These are phyloP conservation scores for Phthorimaea operculella DNA, from an alignment of 1,140 invertebrate species.

Conservation along the genomic window DNA sequence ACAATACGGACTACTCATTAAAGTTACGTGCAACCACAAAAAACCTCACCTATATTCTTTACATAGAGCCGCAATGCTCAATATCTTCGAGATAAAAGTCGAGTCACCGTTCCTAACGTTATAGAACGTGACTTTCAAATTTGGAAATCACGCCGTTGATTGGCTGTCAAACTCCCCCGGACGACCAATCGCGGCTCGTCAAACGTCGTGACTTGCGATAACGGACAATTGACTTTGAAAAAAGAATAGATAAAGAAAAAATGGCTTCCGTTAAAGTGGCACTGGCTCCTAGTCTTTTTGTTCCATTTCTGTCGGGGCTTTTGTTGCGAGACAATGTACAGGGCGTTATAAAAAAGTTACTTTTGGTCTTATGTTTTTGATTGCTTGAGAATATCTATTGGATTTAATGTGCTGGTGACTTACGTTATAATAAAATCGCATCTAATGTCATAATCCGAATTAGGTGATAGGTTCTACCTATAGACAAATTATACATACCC, in stretches of 20 bases:
- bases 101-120: slow-evolving; percentile 45
- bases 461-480: too few species aligned
- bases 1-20: too few species aligned
- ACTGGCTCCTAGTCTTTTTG: slow-evolving; percentile 32
- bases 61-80: background rate
- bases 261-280: slow-evolving; percentile 55
- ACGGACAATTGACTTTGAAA: slow-evolving; percentile 41
- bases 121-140: slow-evolving; percentile 53
- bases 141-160: slow-evolving; percentile 39
- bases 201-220: slow-evolving; percentile 51
- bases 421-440: too few species aligned
- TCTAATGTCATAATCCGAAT: too few species aligned
- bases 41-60: slow-evolving; percentile 2
- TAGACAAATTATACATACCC: too few species aligned
- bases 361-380: background rate
- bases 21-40: background rate
- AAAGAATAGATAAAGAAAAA: slow-evolving; percentile 30
- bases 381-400: background rate
- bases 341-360: background rate
- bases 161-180: slow-evolving; percentile 48
- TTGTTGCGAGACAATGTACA: slow-evolving; percentile 8
- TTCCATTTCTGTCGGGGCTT: slow-evolving; percentile 17
- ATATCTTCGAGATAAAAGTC: slow-evolving; percentile 16
- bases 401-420: background rate
- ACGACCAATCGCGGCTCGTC: slow-evolving; percentile 52